phyloP scores from a whole-genome alignment of 2,113 vertebrate genomes.

The Albula goreensis region DNA sequence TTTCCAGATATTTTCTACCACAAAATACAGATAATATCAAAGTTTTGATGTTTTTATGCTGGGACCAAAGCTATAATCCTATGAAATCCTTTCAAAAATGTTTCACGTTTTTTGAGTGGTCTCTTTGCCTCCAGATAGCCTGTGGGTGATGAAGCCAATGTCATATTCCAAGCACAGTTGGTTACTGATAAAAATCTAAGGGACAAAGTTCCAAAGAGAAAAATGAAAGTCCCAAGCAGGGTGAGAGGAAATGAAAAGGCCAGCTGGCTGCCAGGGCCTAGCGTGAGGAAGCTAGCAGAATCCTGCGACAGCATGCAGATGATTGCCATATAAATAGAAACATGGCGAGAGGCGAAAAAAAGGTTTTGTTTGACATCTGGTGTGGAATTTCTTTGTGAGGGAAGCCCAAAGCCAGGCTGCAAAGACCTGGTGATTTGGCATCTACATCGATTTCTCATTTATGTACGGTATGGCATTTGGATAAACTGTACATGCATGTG shows the following conservation, averaged over 20 bases:
- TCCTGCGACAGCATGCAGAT: constrained; percentile 57
- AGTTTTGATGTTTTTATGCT: not conserved
- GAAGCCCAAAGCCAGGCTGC: not conserved
- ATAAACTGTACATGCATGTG: not conserved
- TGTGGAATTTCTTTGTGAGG: constrained; percentile 23
- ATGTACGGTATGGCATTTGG: not conserved
- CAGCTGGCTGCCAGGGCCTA: constrained; percentile 48
- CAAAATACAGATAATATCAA: not conserved
- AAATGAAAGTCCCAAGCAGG: constrained; percentile 31
- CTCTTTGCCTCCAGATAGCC: not conserved
- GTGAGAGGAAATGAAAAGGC: constrained; percentile 31
- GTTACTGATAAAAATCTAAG: not conserved
- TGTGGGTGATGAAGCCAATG: not conserved
- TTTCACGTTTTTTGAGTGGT: not conserved
- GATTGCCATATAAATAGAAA: constrained; percentile 51
- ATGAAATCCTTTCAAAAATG: not conserved
- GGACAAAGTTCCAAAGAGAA: constrained; percentile 25
- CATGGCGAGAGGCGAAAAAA: not conserved
- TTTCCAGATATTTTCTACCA: not conserved
- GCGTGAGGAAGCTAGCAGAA: constrained; percentile 50
- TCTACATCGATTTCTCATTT: not conserved
- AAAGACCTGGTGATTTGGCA: not conserved
- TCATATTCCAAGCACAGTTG: not conserved
- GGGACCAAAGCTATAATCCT: not conserved
- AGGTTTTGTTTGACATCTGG: constrained; percentile 26